A percentile compares a stretch with the other conserved stretches of the same genome.
Evolutionary conservation across 2,113 vertebrate genomes (phyloP).

Genomic region (Nanorana parkeri): DNA sequence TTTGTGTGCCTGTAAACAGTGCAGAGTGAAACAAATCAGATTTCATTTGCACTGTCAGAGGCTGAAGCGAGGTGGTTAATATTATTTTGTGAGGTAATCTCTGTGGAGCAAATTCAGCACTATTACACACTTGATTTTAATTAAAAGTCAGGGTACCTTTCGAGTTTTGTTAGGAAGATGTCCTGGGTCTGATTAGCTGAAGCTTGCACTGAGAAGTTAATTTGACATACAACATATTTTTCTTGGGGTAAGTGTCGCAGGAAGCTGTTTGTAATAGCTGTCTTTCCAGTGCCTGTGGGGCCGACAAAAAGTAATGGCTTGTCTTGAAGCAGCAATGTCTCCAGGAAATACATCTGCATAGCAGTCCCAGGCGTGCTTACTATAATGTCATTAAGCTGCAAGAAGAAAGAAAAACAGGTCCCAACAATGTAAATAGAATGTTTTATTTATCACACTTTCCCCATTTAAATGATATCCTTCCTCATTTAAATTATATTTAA

Average conservation of each 20-base stretch:
- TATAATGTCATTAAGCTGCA: slow-evolving; percentile 75
- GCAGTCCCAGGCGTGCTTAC: slow-evolving; percentile 70
- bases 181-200: slow-evolving; percentile 76
- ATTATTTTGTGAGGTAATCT: slow-evolving; percentile 72
- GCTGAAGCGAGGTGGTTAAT: slow-evolving; percentile 64
- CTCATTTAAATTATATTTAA: background rate
- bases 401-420: slow-evolving; percentile 67
- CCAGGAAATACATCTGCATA: slow-evolving; percentile 76
- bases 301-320: slow-evolving; percentile 80
- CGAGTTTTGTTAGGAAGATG: slow-evolving; percentile 74
- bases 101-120: slow-evolving; percentile 70
- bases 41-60: slow-evolving; percentile 79
- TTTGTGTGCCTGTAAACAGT: slow-evolving; percentile 70
- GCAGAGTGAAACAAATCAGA: slow-evolving; percentile 74
- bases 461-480: slow-evolving; percentile 51
- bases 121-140: slow-evolving; percentile 80
- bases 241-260: slow-evolving; percentile 77
- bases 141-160: slow-evolving; percentile 81
- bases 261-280: slow-evolving; percentile 74
- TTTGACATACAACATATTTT: slow-evolving; percentile 80
- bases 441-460: slow-evolving; percentile 68
- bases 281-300: slow-evolving; percentile 74
- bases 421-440: slow-evolving; percentile 72
- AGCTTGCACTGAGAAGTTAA: slow-evolving; percentile 73
- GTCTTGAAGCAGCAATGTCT: slow-evolving; percentile 77